A percentile compares a stretch with the other conserved stretches of the same genome.
phyloP scores from a whole-genome alignment of 2,888 invertebrate genomes.

The Pseudococcus longispinus region DNA sequence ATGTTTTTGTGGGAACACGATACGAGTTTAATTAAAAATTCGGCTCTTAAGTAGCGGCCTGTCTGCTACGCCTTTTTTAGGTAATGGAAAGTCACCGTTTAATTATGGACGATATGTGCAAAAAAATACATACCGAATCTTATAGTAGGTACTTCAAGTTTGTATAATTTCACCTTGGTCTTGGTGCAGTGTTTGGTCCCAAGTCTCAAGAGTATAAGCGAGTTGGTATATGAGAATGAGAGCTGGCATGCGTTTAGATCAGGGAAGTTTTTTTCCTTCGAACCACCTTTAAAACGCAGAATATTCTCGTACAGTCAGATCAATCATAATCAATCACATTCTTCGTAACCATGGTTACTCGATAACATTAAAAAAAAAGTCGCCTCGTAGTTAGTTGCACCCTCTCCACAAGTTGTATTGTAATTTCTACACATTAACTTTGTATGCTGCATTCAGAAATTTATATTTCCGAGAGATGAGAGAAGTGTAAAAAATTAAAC shows the following conservation, averaged over 20 bases:
- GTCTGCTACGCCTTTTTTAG: no score
- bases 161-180: not conserved
- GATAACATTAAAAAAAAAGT: slow-evolving; percentile 27
- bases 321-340: slow-evolving; percentile 46
- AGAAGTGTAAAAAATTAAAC: not conserved
- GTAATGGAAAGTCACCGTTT: slow-evolving; percentile 18
- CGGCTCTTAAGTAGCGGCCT: no score
- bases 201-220: not conserved
- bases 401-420: not conserved
- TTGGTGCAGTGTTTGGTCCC: not conserved
- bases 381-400: not conserved
- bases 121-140: not conserved
- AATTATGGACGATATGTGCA: not conserved
- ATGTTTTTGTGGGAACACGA: no score
- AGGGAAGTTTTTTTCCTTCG: not conserved
- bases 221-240: not conserved
- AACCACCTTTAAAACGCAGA: not conserved
- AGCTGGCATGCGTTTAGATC: not conserved
- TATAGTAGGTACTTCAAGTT: not conserved
- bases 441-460: not conserved
- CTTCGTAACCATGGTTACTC: slow-evolving; percentile 28
- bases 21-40: no score
- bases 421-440: not conserved
- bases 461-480: not conserved
- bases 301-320: slow-evolving; percentile 8